Conservation (phyloP, 2,113 vertebrate species). For the Passerina amoena region DNA sequence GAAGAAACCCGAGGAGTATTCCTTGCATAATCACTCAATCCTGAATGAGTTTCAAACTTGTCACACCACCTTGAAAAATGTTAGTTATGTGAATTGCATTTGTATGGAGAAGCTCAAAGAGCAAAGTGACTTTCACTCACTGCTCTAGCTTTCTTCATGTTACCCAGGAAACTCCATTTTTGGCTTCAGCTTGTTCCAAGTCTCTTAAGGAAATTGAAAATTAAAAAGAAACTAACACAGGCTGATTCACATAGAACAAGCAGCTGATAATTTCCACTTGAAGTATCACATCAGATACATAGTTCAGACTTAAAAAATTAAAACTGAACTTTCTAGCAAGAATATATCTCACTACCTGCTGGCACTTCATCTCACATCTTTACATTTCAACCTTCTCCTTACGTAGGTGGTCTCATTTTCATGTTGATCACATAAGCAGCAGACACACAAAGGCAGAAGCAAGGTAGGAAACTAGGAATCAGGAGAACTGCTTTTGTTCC, state of each 20-base stretch:
- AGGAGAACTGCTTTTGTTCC: neutral
- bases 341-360: neutral
- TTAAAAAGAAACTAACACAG: neutral
- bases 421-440: neutral
- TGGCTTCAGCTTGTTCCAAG: neutral
- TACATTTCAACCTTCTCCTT: neutral
- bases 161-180: neutral
- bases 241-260: neutral
- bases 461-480: neutral
- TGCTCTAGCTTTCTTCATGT: neutral
- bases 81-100: neutral
- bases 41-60: neutral
- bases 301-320: neutral
- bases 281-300: neutral
- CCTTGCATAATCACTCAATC: neutral
- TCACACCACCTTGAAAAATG: neutral
- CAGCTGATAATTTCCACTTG: neutral
- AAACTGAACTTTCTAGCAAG: neutral
- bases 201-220: neutral
- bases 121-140: neutral
- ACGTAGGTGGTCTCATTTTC: neutral
- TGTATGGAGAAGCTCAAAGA: neutral
- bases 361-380: neutral
- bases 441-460: neutral
- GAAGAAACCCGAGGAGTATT: neutral